A percentile compares a stretch with the other conserved stretches of the same genome.
Evolutionary conservation across 1,140 invertebrate species (phyloP).

Genomic region (Globodera ellingtonae): DNA sequence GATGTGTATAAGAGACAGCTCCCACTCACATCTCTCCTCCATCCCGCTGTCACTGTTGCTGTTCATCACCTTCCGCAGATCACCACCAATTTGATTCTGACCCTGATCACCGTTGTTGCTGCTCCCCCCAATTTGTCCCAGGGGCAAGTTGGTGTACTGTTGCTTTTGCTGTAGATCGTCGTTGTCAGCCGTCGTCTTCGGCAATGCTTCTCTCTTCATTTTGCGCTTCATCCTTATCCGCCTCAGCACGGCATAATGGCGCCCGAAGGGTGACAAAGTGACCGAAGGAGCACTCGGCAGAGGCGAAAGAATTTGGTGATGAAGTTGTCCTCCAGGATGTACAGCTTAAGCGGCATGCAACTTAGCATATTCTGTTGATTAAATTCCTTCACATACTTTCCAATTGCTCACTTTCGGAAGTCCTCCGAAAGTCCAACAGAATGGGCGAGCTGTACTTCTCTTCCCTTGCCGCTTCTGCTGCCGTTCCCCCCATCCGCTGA

Average conservation of each 20-base stretch:
- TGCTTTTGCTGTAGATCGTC: not conserved
- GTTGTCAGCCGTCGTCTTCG: not conserved
- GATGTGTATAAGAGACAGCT: too few relatives aligned
- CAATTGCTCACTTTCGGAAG: not conserved
- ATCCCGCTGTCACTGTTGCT: slow-evolving; percentile 11
- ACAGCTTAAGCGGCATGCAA: too few relatives aligned
- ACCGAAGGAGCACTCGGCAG: not conserved
- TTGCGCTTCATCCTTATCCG: slow-evolving; percentile 3
- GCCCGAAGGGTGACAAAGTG: not conserved
- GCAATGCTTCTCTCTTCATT: not conserved
- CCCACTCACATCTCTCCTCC: slow-evolving; percentile 6
- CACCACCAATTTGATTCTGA: not conserved
- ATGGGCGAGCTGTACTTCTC: slow-evolving; percentile 9
- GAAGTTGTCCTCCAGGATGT: not conserved
- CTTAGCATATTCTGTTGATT: too few relatives aligned
- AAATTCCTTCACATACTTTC: not conserved
- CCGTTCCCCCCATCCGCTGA: not conserved
- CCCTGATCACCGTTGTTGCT: not conserved
- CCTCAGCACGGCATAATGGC: not conserved
- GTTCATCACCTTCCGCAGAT: not conserved
- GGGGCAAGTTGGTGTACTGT: slow-evolving; percentile 5
- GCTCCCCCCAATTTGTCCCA: not conserved
- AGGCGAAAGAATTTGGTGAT: not conserved
- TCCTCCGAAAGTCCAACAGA: slow-evolving; percentile 8
- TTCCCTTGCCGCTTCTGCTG: not conserved